Conservation (phyloP, 2,113 vertebrate genomes). For the Sinocyclocheilus rhinocerous region DNA sequence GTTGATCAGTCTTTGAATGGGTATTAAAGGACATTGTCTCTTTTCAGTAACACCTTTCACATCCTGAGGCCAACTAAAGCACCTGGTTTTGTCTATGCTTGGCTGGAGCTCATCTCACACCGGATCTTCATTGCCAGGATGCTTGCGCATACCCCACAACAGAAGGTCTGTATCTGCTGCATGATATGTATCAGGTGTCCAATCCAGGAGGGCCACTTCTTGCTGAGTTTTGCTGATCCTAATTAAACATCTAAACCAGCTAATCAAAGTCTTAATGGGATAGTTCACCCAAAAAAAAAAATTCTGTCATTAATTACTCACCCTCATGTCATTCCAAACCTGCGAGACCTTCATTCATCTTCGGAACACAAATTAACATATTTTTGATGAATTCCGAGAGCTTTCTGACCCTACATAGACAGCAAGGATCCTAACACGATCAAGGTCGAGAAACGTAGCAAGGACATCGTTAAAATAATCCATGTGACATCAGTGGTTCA, state of each 20-base stretch:
- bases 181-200: background rate
- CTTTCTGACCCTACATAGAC: too few species aligned
- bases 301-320: too few species aligned
- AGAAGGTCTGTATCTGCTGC: conserved; percentile 83
- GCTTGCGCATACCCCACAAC: conserved; percentile 98
- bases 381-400: too few species aligned
- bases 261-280: too few species aligned
- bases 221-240: background rate
- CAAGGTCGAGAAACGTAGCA: too few species aligned
- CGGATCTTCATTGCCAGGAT: conserved; percentile 99
- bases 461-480: too few species aligned
- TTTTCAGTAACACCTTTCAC: conserved; percentile 95
- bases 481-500: too few species aligned
- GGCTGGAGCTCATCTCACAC: conserved; percentile 98
- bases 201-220: background rate
- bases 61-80: conserved; percentile 99
- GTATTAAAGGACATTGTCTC: conserved; percentile 2
- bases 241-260: background rate
- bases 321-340: too few species aligned
- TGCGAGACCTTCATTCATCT: too few species aligned
- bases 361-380: too few species aligned
- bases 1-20: background rate
- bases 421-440: too few species aligned
- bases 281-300: too few species aligned
- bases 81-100: conserved; percentile 97